These are phyloP conservation scores for Trinorchestia longiramus DNA, from an alignment of 1,140 invertebrate genomes.

Conservation along the genomic window DNA sequence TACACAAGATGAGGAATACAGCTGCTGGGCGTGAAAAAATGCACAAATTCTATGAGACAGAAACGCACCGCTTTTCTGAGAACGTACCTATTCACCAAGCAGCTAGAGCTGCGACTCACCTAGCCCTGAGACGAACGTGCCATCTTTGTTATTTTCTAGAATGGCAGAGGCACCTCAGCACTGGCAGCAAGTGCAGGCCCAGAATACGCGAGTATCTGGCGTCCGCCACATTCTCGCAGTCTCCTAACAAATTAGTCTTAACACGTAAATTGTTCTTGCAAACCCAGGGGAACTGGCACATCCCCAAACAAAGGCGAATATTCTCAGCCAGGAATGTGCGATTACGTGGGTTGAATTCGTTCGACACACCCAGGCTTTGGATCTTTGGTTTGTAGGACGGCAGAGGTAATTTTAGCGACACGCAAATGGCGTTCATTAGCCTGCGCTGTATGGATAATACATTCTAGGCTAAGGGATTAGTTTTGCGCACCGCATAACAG, in stretches of 20 bases:
- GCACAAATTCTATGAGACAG: neutral
- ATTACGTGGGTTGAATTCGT: neutral
- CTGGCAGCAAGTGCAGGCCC: neutral
- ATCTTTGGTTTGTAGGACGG: neutral
- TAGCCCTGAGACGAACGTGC: neutral
- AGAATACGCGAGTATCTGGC: neutral
- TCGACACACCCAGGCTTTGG: neutral
- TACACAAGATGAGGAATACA: neutral
- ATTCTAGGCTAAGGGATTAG: neutral
- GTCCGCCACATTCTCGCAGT: neutral
- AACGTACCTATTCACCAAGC: neutral
- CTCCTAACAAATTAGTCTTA: constrained; percentile 9
- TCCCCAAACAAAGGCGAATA: neutral
- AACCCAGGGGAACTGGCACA: neutral
- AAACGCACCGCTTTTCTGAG: neutral
- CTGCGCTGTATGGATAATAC: neutral
- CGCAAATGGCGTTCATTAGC: neutral
- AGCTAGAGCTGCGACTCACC: neutral
- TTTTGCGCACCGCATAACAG: neutral
- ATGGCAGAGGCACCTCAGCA: neutral
- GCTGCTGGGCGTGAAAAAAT: neutral
- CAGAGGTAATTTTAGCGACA: neutral
- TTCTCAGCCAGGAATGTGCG: neutral
- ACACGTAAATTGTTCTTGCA: neutral
- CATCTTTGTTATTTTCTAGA: neutral